Conservation (phyloP, 2,113 vertebrate species). For the Caracal caracal region DNA sequence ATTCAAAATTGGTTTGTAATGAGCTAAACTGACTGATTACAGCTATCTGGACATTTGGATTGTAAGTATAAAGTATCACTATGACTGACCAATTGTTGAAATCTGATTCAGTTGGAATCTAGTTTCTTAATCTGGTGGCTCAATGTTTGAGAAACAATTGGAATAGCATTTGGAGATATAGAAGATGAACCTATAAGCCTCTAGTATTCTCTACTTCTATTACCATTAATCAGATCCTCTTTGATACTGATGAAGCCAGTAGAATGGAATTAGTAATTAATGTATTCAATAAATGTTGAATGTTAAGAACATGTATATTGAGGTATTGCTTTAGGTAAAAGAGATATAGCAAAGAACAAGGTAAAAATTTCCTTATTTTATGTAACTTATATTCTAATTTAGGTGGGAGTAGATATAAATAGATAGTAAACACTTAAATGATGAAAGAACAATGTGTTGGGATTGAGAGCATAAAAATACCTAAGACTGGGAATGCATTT, state of each 20-base stretch:
- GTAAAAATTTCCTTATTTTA: background rate
- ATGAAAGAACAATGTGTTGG: background rate
- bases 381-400: background rate
- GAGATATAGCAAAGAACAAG: background rate
- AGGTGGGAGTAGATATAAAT: background rate
- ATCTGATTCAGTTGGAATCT: background rate
- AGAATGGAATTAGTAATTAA: background rate
- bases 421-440: background rate
- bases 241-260: background rate
- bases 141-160: background rate
- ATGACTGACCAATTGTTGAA: background rate
- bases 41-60: background rate
- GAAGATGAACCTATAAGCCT: background rate
- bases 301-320: background rate
- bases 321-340: background rate
- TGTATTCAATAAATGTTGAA: background rate
- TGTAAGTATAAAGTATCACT: background rate
- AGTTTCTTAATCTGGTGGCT: background rate
- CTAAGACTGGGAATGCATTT: background rate
- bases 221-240: background rate
- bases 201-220: background rate
- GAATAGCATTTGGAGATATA: background rate
- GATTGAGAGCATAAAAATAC: background rate
- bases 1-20: background rate
- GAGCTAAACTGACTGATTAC: background rate